Conservation (phyloP, 2,888 invertebrate species). For the Dromius quadrimaculatus region DNA sequence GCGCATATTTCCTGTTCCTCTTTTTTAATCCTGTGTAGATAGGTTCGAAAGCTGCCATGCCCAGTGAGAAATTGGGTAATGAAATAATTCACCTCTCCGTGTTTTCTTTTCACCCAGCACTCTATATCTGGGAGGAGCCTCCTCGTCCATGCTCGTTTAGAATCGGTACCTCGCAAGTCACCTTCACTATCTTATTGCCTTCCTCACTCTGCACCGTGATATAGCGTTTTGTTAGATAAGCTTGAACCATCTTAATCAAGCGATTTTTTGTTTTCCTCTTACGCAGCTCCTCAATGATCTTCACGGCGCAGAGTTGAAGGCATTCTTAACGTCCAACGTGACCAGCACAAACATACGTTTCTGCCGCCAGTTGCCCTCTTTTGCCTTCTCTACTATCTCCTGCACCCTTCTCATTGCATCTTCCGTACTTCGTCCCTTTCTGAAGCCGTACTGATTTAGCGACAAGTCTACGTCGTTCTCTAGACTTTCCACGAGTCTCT, state of each 20-base stretch:
- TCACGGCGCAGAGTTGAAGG: constrained; percentile 7
- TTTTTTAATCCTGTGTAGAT: background rate
- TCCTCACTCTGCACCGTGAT: constrained; percentile 48
- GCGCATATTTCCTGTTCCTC: background rate
- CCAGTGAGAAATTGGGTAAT: constrained; percentile 52
- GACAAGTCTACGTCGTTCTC: background rate
- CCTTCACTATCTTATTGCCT: constrained; percentile 23
- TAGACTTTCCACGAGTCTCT: constrained; percentile 5
- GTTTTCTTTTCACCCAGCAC: constrained; percentile 46
- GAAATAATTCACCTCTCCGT: constrained; percentile 53
- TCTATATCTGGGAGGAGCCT: constrained; percentile 43
- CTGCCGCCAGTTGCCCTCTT: background rate
- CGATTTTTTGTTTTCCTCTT: background rate
- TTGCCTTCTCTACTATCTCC: background rate
- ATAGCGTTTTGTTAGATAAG: constrained; percentile 53
- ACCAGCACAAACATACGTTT: background rate
- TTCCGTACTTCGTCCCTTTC: background rate
- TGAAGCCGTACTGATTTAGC: background rate
- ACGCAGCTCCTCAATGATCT: background rate
- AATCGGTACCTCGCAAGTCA: constrained; percentile 51
- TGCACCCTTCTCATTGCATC: background rate
- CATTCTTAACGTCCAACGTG: constrained; percentile 5
- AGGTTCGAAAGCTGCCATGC: constrained; percentile 44
- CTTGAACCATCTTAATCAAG: constrained; percentile 34
- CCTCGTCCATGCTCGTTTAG: constrained; percentile 50